These are phyloP conservation scores for Coracias cyanogaster DNA, from an alignment of 2,797 vertebrate species.

Conservation along the genomic window DNA sequence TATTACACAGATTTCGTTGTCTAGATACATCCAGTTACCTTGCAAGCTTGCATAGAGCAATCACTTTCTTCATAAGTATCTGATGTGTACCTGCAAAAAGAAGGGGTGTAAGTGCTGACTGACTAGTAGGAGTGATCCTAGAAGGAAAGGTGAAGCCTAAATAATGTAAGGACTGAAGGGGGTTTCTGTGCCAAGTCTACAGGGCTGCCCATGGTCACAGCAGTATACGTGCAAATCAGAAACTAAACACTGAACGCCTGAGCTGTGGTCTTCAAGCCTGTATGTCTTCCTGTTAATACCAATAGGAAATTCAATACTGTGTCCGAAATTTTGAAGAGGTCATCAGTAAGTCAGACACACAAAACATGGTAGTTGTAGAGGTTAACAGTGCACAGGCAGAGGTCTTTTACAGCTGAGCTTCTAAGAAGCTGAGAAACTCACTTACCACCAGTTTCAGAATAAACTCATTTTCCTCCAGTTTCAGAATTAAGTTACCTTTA, in stretches of 20 bases:
- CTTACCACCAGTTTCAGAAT: neutral
- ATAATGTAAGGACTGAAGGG: neutral
- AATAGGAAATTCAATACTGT: neutral
- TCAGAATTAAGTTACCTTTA: neutral
- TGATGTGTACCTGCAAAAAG: conserved; percentile 81
- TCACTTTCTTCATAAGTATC: conserved; percentile 85
- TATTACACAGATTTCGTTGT: neutral
- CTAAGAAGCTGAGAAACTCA: neutral
- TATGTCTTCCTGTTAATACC: neutral
- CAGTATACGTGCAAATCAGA: neutral
- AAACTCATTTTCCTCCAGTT: neutral
- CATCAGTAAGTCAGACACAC: neutral
- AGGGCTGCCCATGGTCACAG: neutral
- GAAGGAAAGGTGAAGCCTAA: neutral
- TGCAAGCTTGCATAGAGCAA: conserved; percentile 84
- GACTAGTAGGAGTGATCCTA: neutral
- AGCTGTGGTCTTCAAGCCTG: neutral
- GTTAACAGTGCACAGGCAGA: neutral
- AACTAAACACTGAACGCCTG: neutral
- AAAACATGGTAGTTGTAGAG: neutral
- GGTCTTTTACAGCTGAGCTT: neutral
- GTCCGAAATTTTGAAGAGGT: neutral
- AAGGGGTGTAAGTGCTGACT: neutral
- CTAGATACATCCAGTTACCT: conserved; percentile 60
- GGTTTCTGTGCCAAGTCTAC: neutral